A percentile compares a stretch with the other conserved stretches of the same genome.
phyloP scores from a whole-genome alignment of 2,113 vertebrate species.

The Pavo muticus region DNA sequence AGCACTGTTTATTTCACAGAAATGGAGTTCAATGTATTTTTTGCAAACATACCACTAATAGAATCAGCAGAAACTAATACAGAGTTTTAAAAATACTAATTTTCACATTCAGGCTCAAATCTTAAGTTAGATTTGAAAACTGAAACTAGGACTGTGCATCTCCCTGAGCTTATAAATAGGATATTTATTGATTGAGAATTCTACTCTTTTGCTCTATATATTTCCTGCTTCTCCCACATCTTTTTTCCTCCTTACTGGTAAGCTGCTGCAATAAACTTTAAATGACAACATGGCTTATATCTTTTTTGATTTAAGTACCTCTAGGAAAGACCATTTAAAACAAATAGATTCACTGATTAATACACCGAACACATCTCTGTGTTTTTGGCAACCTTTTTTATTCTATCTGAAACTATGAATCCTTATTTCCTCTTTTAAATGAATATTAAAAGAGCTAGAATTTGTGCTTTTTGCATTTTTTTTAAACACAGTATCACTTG shows the following conservation, averaged over 20 bases:
- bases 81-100: background rate
- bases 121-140: background rate
- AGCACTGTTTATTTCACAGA: background rate
- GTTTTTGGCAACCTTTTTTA: background rate
- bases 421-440: background rate
- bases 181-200: background rate
- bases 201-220: background rate
- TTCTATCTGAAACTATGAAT: background rate
- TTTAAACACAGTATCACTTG: background rate
- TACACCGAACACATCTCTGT: background rate
- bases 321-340: background rate
- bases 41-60: background rate
- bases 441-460: background rate
- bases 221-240: background rate
- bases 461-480: background rate
- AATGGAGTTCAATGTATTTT: background rate
- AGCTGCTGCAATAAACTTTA: background rate
- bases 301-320: background rate
- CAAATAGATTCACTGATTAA: background rate
- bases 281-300: conserved; percentile 2
- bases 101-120: background rate
- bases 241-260: background rate
- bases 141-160: background rate
- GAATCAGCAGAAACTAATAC: background rate
- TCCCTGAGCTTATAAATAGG: background rate